Conservation (phyloP, 2,888 invertebrate species). For the Abrostola tripartita region DNA sequence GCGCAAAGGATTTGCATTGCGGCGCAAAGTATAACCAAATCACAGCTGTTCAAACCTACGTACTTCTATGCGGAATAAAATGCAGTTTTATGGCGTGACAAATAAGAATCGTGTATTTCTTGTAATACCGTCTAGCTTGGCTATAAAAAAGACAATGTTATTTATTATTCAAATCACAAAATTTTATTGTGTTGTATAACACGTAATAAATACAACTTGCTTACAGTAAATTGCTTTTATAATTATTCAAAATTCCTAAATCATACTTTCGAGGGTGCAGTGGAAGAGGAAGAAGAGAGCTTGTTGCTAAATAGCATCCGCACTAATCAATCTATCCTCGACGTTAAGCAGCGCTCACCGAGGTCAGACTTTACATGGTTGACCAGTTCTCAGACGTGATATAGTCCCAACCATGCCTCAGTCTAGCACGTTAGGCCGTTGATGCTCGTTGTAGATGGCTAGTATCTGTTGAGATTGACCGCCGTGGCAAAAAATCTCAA, state of each 20-base stretch:
- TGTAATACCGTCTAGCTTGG: not conserved
- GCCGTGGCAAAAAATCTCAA: no score
- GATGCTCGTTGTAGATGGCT: no score
- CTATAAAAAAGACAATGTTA: not conserved
- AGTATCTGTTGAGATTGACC: no score
- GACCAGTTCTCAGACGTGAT: no score
- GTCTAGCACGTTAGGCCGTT: no score
- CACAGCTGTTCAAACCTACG: constrained; percentile 43
- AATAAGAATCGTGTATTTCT: constrained; percentile 21
- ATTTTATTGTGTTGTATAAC: constrained; percentile 1
- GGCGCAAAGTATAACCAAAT: constrained; percentile 51
- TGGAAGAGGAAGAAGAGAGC: no score
- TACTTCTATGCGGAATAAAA: constrained; percentile 40
- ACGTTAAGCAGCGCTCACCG: no score
- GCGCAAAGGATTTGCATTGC: constrained; percentile 52
- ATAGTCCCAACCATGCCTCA: no score
- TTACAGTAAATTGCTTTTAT: not conserved
- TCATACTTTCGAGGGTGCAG: no score
- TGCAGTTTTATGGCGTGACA: constrained; percentile 31
- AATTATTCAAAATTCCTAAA: not conserved
- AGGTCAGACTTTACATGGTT: no score
- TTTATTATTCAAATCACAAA: constrained; percentile 19
- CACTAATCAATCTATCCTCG: no score
- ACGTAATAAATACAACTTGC: not conserved
- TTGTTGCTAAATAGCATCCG: no score